Conservation (phyloP, 1,140 invertebrate species). For the Sweltsa coloradensis region DNA sequence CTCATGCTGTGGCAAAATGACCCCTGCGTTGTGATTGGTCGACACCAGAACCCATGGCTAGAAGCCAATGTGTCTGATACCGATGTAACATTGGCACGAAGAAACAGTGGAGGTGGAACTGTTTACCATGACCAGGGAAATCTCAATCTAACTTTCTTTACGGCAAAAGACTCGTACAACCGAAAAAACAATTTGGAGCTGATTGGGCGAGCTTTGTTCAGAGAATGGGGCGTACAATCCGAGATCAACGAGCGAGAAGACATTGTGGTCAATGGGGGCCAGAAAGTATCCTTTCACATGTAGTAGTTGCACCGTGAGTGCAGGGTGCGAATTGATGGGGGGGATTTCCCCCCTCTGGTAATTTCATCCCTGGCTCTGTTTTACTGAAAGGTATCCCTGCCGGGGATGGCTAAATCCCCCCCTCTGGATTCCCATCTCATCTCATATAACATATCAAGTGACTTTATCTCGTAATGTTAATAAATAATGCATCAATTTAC, state of each 20-base stretch:
- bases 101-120: constrained; percentile 92
- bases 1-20: constrained; percentile 84
- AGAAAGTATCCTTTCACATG: constrained; percentile 52
- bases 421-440: too few relatives aligned
- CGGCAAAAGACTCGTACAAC: constrained; percentile 61
- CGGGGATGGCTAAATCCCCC: too few relatives aligned
- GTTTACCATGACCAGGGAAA: constrained; percentile 94
- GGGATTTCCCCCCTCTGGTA: too few relatives aligned
- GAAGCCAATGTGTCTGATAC: constrained; percentile 59
- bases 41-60: constrained; percentile 93
- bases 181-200: constrained; percentile 74
- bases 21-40: constrained; percentile 88
- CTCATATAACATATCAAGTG: too few relatives aligned
- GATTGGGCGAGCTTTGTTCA: constrained; percentile 62
- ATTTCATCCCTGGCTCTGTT: too few relatives aligned
- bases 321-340: too few relatives aligned
- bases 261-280: constrained; percentile 63
- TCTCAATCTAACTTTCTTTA: constrained; percentile 86
- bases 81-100: constrained; percentile 60
- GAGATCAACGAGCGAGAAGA: constrained; percentile 68
- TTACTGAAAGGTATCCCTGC: too few relatives aligned
- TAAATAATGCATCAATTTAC: too few relatives aligned
- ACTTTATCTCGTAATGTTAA: too few relatives aligned
- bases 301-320: too few relatives aligned
- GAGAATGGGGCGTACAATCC: constrained; percentile 63